Base-by-base conservation (phyloP, 2,888 invertebrate species). In the Ectemnius cavifrons region DNA sequence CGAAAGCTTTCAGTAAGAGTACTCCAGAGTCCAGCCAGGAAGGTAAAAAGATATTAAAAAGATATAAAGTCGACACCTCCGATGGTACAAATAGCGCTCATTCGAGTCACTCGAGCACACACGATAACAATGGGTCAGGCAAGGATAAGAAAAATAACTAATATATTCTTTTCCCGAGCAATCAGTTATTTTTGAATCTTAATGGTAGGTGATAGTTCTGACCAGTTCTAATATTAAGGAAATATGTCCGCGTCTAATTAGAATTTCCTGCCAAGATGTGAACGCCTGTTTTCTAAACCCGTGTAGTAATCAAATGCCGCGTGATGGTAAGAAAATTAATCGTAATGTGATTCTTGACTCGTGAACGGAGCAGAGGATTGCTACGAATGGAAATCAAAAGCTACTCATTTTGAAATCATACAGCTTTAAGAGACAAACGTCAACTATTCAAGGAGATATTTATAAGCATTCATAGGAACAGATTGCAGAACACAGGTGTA, bases 1-100 rank as follows among this genome's bases (percentile, higher is more conserved):
- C 76, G 23, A 84, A 84, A 58, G 23, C 57, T n/a, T 65, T 46
- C 28, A 60, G 63, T 14, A 89, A 86, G 63, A 81, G 70, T 52
- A 52, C 14, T 77, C 65, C 70, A 18, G 88, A 87, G 20, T 57
- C 61, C 66, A 83, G 78, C 49, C 64, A 79, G 0, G 88, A 88
- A 4, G 66, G 79, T 18, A 83, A 80, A 57, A 88, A 89, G 67
- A 52, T 80, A 18, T 75, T 80, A 11, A 88, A 88, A 66, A 83
- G 85, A 63, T 81, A 86, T 46, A 88, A 88, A 60, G 65, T 70
- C 28, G 88, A 88, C 6, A 56, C n/a, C 6, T 59, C 61, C 6
- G 83, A 82, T 2, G 57, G 66, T 11, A 23, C 49, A 3, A 52
- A 68, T 58, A 37, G 49, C 2, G 23, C 8, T 52, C 68, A 62